Base-by-base conservation (phyloP, 2,797 vertebrate species). In the Aeoliscus strigatus region DNA sequence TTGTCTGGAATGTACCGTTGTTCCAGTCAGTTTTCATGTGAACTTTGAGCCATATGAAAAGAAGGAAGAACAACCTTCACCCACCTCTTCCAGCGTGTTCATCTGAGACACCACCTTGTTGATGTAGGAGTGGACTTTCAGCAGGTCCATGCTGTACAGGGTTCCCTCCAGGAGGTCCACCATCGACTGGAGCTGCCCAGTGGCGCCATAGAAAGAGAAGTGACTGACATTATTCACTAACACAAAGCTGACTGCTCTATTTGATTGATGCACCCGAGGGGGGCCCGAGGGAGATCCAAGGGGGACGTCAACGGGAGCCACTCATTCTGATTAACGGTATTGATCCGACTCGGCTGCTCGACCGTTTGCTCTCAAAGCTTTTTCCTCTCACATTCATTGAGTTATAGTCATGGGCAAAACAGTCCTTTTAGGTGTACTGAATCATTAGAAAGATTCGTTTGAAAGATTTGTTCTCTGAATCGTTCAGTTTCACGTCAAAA, bases 41-140 rank as follows among this genome's bases (percentile, higher is more conserved):
- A n/a, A n/a, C n/a, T n/a, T n/a, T n/a, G n/a, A n/a, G n/a, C n/a
- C n/a, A n/a, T n/a, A n/a, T n/a, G n/a, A n/a, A n/a, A n/a, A n/a
- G n/a, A n/a, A n/a, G n/a, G n/a, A n/a, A n/a, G n/a, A n/a, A n/a
- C n/a, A n/a, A 8, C 44, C 31, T 23, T 49, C 28, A n/a, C 82
- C 72, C 78, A 99, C 96, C 93, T 98, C 93, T 60, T 99, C 96
- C 29, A 99, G 82, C 0, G 81, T 91, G 87, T 92, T 91, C 94
- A 99, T 98, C 87, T 94, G 94, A 4, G 92, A 87, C 65, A 93
- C 80, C 49, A 99, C 91, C 68, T 94, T 94, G 78, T 80, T 91
- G 81, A 98, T 89, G 69, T 97, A 98, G 30, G 94, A 91, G 43
- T 97, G 95, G 23, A 98, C 92, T 75, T 96, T 98, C 90, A 98